phyloP scores from a whole-genome alignment of 1,140 invertebrate species.

The Polyergus mexicanus region DNA sequence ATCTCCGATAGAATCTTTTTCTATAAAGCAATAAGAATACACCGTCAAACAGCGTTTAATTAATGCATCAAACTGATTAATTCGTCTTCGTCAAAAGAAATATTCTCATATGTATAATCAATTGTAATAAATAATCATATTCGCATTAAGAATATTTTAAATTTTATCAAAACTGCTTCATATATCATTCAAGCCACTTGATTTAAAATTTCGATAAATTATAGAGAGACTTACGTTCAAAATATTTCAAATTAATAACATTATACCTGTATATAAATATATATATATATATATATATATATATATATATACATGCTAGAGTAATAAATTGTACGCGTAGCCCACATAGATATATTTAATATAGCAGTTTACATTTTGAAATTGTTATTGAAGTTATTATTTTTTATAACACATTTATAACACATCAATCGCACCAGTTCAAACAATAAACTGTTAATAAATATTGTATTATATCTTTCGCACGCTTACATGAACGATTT shows the following conservation, averaged over 20 bases:
- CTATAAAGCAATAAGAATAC: neutral
- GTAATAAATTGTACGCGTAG: neutral
- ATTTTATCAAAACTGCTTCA: neutral
- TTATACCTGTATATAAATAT: too few relatives aligned
- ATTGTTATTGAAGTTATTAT: too few relatives aligned
- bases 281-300: too few relatives aligned
- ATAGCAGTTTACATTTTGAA: neutral
- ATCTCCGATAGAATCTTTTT: neutral
- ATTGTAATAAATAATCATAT: slow-evolving; percentile 7
- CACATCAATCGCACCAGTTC: neutral
- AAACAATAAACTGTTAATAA: neutral
- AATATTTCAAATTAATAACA: neutral
- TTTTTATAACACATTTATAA: neutral
- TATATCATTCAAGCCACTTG: neutral
- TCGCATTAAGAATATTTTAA: neutral
- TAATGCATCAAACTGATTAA: neutral
- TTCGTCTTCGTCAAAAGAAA: too few relatives aligned
- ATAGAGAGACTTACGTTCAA: neutral
- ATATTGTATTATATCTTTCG: neutral
- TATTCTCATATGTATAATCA: slow-evolving; percentile 1
- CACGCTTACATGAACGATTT: neutral
- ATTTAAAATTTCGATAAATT: neutral
- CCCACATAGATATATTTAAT: neutral
- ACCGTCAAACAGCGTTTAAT: neutral
- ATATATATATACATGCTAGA: neutral